phyloP scores from a whole-genome alignment of 2,888 invertebrate species.

The Silvanus unidentatus region DNA sequence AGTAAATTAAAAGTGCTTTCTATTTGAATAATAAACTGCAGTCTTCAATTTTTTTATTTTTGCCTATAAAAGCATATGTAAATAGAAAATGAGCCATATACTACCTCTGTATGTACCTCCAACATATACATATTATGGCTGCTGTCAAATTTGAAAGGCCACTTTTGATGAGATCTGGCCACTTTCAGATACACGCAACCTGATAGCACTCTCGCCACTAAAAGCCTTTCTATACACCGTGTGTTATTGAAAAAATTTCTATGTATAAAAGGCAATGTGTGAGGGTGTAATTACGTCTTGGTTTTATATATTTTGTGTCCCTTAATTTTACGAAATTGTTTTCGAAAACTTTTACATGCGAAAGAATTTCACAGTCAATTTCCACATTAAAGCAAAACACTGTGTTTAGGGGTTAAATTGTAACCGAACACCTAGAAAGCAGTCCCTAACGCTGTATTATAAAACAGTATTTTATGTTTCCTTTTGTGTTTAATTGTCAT shows the following conservation, averaged over 20 bases:
- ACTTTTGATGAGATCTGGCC: conserved; percentile 44
- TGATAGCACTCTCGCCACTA: conserved; percentile 41
- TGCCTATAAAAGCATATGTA: conserved; percentile 26
- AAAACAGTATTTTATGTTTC: too few species aligned
- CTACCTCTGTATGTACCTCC: conserved; percentile 15
- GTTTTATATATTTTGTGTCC: background rate
- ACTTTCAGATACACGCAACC: conserved; percentile 42
- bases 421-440: too few species aligned
- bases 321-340: conserved; percentile 1
- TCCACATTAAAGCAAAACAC: too few species aligned
- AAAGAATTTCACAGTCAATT: too few species aligned
- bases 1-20: conserved; percentile 16
- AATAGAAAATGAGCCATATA: conserved; percentile 41
- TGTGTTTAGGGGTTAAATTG: too few species aligned
- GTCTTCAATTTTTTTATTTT: too few species aligned
- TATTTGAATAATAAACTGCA: too few species aligned
- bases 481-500: too few species aligned
- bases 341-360: background rate
- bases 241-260: conserved; percentile 1
- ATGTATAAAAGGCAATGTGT: too few species aligned
- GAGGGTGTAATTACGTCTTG: background rate
- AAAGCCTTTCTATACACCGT: conserved; percentile 37
- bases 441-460: too few species aligned
- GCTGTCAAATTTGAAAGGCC: conserved; percentile 48
- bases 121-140: too few species aligned